Conservation (phyloP, 2,797 vertebrate species). For the Sebastes miniatus region DNA sequence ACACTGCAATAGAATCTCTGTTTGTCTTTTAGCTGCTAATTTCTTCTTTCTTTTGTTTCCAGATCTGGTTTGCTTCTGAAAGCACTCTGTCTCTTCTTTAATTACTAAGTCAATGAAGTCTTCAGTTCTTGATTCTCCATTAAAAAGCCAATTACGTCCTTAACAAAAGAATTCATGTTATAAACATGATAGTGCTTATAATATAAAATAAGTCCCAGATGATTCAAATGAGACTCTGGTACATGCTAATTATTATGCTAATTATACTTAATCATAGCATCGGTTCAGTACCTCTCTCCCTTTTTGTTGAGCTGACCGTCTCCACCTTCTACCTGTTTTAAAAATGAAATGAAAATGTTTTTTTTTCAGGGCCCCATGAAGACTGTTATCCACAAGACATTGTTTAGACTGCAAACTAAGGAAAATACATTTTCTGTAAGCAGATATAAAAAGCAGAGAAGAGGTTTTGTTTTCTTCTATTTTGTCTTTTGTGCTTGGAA, state of each 20-base stretch:
- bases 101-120: constrained; percentile 22
- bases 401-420: neutral
- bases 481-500: neutral
- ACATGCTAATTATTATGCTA: neutral
- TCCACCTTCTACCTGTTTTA: neutral
- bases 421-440: neutral
- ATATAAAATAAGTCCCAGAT: neutral
- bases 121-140: constrained; percentile 15
- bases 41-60: constrained; percentile 14
- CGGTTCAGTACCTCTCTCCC: neutral
- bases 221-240: neutral
- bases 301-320: neutral
- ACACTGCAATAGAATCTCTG: neutral
- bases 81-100: constrained; percentile 14
- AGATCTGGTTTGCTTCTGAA: constrained; percentile 24
- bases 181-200: constrained; percentile 11
- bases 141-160: constrained; percentile 20
- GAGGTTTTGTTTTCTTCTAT: neutral
- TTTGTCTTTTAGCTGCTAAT: constrained; percentile 20
- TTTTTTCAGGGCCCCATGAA: neutral
- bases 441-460: neutral
- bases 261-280: neutral
- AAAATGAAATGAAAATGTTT: neutral
- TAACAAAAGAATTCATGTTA: constrained; percentile 18
- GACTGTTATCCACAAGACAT: neutral